Base-by-base conservation (phyloP, 1,140 invertebrate species). In the Ips nitidus region DNA sequence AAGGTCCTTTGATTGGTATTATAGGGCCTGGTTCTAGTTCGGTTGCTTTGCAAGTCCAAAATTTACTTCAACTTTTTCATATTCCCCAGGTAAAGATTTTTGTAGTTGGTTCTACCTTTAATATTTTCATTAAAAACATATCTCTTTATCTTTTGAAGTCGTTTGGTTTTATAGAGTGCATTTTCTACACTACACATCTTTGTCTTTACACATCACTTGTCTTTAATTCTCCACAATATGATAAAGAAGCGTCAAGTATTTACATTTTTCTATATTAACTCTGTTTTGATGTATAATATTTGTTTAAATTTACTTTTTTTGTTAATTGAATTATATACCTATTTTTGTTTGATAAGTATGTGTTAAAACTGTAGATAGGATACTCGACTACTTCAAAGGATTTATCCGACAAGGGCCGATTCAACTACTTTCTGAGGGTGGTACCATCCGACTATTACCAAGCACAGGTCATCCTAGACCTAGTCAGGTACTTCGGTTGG, bases 381-480 rank as follows among this genome's bases (percentile, higher is more conserved):
- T 94, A 93, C 81, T 92, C 91, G 1, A 89, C 91, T 2, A 94
- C 92, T 4, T 89, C 88, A 42, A 86, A 84, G 71, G 91, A 92
- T 79, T 82, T 94, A 43, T 92, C 90, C 68, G 88, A 92, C 77
- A 93, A 93, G 79, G 86, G 85, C 71, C 83, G 90, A 71, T 94
- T 90, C 81, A 87, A 88, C 63, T 92, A 91, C 73, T 94, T 93
- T 82, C 80, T 93, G 69, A 83, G 93, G 22, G 91, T 94, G 2
- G 92, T 94, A 3, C 91, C 93, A 7, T 90, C 90, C 0, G 93
- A 94, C 82, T 87, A 86, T 70, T 90, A 90, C 81, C 92, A 94
- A 82, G 91, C 92, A 1, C 86, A 89, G 75, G 88, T 90, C 38
- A 86, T 94, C 74, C 83, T 91, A 52, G 89, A 91, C 77, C 81